Evolutionary conservation across 2,797 vertebrate species (phyloP).

Genomic region (Xenentodon cancila): DNA sequence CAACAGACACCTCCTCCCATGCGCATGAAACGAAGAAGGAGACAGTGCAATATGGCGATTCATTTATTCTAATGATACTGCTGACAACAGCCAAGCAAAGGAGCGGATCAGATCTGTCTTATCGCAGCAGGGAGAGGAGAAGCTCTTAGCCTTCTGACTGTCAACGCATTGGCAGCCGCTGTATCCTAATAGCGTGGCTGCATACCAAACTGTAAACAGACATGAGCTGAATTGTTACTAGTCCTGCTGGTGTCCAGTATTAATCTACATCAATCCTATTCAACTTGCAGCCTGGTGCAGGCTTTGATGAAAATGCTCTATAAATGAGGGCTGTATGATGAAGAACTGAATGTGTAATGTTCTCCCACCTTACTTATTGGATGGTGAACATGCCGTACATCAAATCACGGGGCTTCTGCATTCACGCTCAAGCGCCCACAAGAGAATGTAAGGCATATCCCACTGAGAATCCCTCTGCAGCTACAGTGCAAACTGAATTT

Average conservation of each 20-base stretch:
- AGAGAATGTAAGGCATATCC: constrained; percentile 15
- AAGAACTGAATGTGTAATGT: constrained; percentile 61
- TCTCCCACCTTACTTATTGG: constrained; percentile 52
- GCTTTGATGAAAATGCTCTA: constrained; percentile 69
- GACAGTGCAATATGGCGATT: constrained; percentile 66
- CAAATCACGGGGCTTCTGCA: constrained; percentile 31
- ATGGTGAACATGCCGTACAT: constrained; percentile 50
- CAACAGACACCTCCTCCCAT: constrained; percentile 53
- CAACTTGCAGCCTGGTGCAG: constrained; percentile 53
- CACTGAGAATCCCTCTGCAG: constrained; percentile 25
- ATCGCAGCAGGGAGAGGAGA: constrained; percentile 49
- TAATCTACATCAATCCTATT: constrained; percentile 68
- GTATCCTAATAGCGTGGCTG: constrained; percentile 50
- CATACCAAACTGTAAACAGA: constrained; percentile 73
- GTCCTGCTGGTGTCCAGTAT: constrained; percentile 61
- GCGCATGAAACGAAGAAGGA: constrained; percentile 42
- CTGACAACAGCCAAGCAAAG: constrained; percentile 68
- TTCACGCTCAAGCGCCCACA: constrained; percentile 30
- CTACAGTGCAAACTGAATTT: constrained; percentile 15
- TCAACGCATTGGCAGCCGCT: constrained; percentile 62
- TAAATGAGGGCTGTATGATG: constrained; percentile 67
- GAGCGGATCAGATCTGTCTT: constrained; percentile 69
- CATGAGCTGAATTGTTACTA: constrained; percentile 63
- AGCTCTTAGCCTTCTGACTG: constrained; percentile 61
- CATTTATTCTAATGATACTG: constrained; percentile 75